A percentile compares a stretch with the other conserved stretches of the same genome.
These are phyloP conservation scores for Nyctibius bracteatus DNA, from an alignment of 2,113 vertebrate species.

Conservation along the genomic window DNA sequence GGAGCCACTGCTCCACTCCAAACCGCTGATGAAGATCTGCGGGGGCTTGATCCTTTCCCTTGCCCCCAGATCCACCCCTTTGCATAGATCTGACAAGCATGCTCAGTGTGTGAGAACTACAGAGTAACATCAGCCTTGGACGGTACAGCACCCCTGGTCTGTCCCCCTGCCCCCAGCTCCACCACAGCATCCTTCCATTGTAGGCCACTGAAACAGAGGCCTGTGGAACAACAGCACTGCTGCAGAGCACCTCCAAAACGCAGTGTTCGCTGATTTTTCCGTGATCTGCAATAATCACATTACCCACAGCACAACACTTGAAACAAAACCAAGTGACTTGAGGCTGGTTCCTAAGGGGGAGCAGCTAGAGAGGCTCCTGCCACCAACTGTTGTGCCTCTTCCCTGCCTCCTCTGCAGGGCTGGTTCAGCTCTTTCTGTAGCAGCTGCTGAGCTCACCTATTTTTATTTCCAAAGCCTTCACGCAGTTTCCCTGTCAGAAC, in stretches of 20 bases:
- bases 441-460: background rate
- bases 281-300: background rate
- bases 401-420: background rate
- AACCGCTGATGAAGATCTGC: background rate
- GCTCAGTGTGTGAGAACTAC: background rate
- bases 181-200: background rate
- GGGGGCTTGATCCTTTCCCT: background rate
- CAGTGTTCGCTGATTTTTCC: background rate
- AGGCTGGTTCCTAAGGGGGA: background rate
- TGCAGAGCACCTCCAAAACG: background rate
- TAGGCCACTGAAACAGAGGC: background rate
- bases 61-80: background rate
- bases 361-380: background rate
- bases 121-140: background rate
- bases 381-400: background rate
- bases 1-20: background rate
- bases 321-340: background rate
- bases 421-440: background rate
- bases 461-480: background rate
- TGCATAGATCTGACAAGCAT: background rate
- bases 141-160: background rate
- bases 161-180: background rate
- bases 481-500: background rate
- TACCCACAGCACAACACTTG: background rate
- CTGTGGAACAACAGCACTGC: background rate